Percentiles rank a stretch among this genome's conserved stretches.
These are phyloP conservation scores for Chelon auratus DNA, from an alignment of 2,797 vertebrate species.

Conservation along the genomic window DNA sequence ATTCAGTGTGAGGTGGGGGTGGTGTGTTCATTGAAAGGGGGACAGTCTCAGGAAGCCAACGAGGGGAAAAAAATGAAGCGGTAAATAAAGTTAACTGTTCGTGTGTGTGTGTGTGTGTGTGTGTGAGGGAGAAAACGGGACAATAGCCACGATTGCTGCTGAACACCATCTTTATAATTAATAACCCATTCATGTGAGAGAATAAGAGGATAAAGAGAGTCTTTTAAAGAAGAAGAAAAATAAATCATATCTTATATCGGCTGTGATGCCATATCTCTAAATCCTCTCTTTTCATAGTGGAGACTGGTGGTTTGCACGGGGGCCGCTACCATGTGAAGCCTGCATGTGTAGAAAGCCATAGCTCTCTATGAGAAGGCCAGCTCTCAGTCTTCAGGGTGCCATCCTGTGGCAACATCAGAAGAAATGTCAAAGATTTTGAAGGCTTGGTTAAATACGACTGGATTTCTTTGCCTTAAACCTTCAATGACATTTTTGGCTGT, in stretches of 20 bases:
- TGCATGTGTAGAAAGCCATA: constrained; percentile 57
- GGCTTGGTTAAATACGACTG: constrained; percentile 85
- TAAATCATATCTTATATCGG: constrained; percentile 63
- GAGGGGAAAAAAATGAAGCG: not conserved
- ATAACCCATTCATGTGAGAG: constrained; percentile 56
- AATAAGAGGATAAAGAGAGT: constrained; percentile 47
- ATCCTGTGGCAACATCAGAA: constrained; percentile 85
- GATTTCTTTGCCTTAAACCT: constrained; percentile 85
- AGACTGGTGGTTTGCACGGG: constrained; percentile 64
- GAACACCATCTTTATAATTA: constrained; percentile 59
- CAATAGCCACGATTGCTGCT: not conserved
- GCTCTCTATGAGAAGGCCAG: constrained; percentile 75
- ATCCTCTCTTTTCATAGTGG: constrained; percentile 72
- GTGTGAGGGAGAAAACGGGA: not conserved
- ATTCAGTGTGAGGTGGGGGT: not conserved
- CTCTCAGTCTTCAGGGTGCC: constrained; percentile 81
- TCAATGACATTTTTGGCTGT: constrained; percentile 85
- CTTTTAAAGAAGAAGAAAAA: constrained; percentile 42
- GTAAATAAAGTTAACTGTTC: constrained; percentile 21
- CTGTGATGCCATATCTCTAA: constrained; percentile 63
- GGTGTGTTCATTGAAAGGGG: constrained; percentile 1
- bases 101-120: not conserved
- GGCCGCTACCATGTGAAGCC: constrained; percentile 62
- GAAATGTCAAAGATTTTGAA: constrained; percentile 88
- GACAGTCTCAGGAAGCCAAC: constrained; percentile 10